Evolutionary conservation across 1,140 invertebrate genomes (phyloP), one percentile per base, ranked within the genome.

Genomic region (Trichoplusia ni): DNA sequence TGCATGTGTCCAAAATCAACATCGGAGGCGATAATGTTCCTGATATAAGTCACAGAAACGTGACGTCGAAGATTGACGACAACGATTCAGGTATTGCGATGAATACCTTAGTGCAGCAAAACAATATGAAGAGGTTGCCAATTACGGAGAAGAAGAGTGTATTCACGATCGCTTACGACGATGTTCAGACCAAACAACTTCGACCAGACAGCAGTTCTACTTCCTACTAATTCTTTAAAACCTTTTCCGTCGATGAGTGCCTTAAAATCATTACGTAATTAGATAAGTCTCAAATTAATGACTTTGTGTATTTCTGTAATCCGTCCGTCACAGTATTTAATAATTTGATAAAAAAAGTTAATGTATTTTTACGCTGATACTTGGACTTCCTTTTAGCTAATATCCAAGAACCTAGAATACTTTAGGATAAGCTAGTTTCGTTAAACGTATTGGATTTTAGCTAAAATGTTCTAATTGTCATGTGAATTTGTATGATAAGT

Each of bases 141-240:
- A 94, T 97, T 63, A 93, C 97, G 16, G 96, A 97, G 73, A 98
- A 97, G 90, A 97, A 97, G 78, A 97, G 96, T 81, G 94, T 98
- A n/a, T 98, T 98, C 75, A 97, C 96, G 0, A 98, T 98, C 69
- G 96, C 96, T 1, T 98, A 98, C 77, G 96, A 96, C 78, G 96
- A 97, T 77, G 95, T 97, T 18, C 90, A 91, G 75, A 91, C 89
- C 9, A 91, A 91, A 77, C 89, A 91, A 76, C 61, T 91, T 13
- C 69, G 90, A 76, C 90, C 90, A 33, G 90, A 91, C 47, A 91
- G 90, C 72, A 91, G 90, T 77, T 91, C 90, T 14, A 91, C 90
- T 14, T 91, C 90, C 21, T 91, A 90, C 71, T 91, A 75, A 85
- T 58, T 44, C 25, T 62, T 58, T 65, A 68, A 58, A 58, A 56